A percentile compares a stretch with the other conserved stretches of the same genome.
phyloP scores from a whole-genome alignment of 2,888 invertebrate species.

The Parochlus steinenii region DNA sequence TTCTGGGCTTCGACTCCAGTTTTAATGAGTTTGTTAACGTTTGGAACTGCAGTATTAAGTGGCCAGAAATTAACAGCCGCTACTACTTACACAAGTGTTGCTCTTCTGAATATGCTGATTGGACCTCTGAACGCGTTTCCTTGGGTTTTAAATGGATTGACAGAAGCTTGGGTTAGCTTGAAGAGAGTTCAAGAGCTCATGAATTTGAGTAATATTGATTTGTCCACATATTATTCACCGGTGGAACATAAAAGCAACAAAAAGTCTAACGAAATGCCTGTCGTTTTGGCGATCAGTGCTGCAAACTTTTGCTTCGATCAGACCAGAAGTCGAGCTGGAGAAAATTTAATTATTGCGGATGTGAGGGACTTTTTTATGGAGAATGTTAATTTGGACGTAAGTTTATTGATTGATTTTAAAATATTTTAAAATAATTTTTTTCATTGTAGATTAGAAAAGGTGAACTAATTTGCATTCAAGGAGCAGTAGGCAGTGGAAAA shows the following conservation, averaged over 20 bases:
- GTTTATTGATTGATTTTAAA: constrained; percentile 3
- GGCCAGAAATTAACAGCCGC: constrained; percentile 71
- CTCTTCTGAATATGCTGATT: constrained; percentile 90
- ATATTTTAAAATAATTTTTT: constrained; percentile 20
- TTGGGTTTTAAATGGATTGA: constrained; percentile 92
- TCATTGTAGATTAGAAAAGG: constrained; percentile 32
- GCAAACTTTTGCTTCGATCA: constrained; percentile 36
- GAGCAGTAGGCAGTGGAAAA: constrained; percentile 84
- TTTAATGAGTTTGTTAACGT: constrained; percentile 67
- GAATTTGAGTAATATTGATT: constrained; percentile 40
- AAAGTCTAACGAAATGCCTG: constrained; percentile 34
- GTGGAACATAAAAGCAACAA: constrained; percentile 14
- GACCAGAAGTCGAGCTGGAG: neutral
- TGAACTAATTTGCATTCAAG: constrained; percentile 71
- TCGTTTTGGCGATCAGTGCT: constrained; percentile 38
- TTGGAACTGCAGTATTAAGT: constrained; percentile 59
- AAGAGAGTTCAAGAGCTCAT: constrained; percentile 71
- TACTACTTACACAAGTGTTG: constrained; percentile 86
- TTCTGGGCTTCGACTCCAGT: constrained; percentile 98
- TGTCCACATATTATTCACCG: constrained; percentile 26
- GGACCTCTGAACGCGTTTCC: constrained; percentile 93
- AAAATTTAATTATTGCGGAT: constrained; percentile 13
- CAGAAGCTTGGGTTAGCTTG: constrained; percentile 90
- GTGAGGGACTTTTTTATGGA: constrained; percentile 19
- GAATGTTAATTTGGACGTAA: constrained; percentile 25